These are phyloP conservation scores for Metalampra italica DNA, from an alignment of 2,888 invertebrate genomes.

Conservation along the genomic window DNA sequence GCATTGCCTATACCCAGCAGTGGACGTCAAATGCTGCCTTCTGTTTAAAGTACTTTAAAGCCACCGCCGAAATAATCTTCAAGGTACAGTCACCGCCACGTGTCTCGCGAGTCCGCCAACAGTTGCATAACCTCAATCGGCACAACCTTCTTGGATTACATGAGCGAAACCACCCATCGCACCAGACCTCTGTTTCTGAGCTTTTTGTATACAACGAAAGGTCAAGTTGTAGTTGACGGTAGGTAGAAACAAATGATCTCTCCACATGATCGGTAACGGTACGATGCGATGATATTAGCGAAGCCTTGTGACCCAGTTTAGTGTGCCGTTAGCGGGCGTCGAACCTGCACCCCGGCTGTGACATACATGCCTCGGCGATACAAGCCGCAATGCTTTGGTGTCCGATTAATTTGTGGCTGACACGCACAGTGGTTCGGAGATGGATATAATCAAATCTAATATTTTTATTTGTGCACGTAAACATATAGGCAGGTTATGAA, in stretches of 20 bases:
- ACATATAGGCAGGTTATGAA: too few relatives aligned
- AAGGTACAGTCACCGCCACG: slow-evolving; percentile 23
- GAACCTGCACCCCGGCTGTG: slow-evolving; percentile 50
- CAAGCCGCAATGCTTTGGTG: not conserved
- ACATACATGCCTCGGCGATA: slow-evolving; percentile 23
- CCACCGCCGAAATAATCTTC: not conserved
- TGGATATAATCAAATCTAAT: too few relatives aligned
- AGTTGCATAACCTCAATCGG: slow-evolving; percentile 58
- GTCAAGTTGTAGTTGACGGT: slow-evolving; percentile 26
- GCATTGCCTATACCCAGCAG: not conserved
- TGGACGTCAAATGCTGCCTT: not conserved
- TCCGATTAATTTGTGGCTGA: not conserved
- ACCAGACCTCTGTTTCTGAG: not conserved
- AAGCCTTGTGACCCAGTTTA: slow-evolving; percentile 72
- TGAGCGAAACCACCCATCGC: slow-evolving; percentile 8
- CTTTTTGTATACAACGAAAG: slow-evolving; percentile 8
- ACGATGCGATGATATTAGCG: slow-evolving; percentile 65
- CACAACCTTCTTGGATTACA: slow-evolving; percentile 44
- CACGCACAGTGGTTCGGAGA: too few relatives aligned
- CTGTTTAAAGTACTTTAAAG: too few relatives aligned
- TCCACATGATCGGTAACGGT: slow-evolving; percentile 57
- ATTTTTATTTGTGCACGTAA: too few relatives aligned
- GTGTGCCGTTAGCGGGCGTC: slow-evolving; percentile 63
- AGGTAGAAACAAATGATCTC: slow-evolving; percentile 48
- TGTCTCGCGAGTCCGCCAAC: slow-evolving; percentile 28